Conservation (phyloP, 2,888 invertebrate species). For the Lymantria dispar region DNA sequence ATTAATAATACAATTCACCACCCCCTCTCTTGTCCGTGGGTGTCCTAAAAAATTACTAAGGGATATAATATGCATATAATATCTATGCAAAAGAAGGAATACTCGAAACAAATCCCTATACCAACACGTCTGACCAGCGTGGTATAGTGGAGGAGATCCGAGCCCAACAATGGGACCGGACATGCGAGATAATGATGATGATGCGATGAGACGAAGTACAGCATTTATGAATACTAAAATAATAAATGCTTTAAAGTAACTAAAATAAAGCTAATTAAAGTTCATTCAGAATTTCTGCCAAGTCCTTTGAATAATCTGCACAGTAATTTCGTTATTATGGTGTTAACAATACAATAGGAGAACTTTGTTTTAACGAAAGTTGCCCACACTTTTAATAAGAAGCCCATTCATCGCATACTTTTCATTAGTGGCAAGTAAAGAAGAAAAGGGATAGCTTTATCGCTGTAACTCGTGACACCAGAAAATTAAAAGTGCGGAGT, state of each 20-base stretch:
- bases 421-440: constrained; percentile 52
- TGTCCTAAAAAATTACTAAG: no score
- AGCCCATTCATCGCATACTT: constrained; percentile 73
- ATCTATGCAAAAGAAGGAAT: no score
- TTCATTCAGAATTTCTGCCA: constrained; percentile 14
- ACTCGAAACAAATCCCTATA: no score
- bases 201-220: no score
- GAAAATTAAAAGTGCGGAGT: constrained; percentile 77
- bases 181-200: no score
- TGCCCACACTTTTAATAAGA: constrained; percentile 75
- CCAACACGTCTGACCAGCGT: no score
- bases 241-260: background rate
- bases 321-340: constrained; percentile 43
- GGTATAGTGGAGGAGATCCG: no score
- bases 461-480: constrained; percentile 73
- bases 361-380: constrained; percentile 66
- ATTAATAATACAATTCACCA: no score
- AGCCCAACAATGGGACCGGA: no score
- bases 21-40: no score
- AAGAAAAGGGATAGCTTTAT: constrained; percentile 61
- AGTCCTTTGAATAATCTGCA: constrained; percentile 25
- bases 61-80: no score
- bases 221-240: no score
- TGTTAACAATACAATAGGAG: constrained; percentile 51
- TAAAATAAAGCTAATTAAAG: constrained; percentile 1